Evolutionary conservation across 2,888 invertebrate species (phyloP), one percentile per base, ranked within the genome.

Genomic region (Ypsolopha sequella): DNA sequence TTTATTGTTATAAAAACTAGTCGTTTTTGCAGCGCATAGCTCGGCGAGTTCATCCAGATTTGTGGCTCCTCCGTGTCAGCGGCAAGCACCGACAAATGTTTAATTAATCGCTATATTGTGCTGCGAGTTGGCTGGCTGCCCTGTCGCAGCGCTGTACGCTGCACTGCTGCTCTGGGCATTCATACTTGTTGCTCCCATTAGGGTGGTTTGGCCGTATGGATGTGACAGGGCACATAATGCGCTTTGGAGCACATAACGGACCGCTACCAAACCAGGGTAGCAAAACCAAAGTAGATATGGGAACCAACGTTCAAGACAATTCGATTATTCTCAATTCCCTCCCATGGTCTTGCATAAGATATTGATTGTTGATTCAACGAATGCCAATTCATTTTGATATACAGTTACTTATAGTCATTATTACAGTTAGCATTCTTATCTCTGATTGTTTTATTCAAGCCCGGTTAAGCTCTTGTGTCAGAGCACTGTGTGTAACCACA

Each of bases 351-450:
- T 47, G 36, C 36, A 33, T 38, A 36, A 47, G 11, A 58, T 60
- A 68, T 67, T 60, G 54, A 60, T 66, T 68, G 67, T 70, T 66
- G 68, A 66, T 64, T 64, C 55, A 54, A 55, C 54, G 53, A 53
- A 58, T 48, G 54, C 58, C 60, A 60, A 68, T 69, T 53, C 53
- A 49, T 51, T 54, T 51, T 53, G 54, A 55, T 51, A 51, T 53
- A 50, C 48, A 51, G 24, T 24, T 24, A 24, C 24, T 24, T 49
- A n/a, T n/a, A 53, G 53, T 54, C 47, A 73, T 73, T 72, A 71
- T 65, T 67, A 60, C 62, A 61, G 65, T 67, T 68, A 63, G 62
- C 60, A 61, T 39, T 57, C 54, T 64, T 70, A 73, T 73, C 72
- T 64, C 45, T 54, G 59, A 65, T 66, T 69, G 65, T 63, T 62